These are phyloP conservation scores for Zosterops lateralis DNA, from an alignment of 2,113 vertebrate species.

Conservation along the genomic window DNA sequence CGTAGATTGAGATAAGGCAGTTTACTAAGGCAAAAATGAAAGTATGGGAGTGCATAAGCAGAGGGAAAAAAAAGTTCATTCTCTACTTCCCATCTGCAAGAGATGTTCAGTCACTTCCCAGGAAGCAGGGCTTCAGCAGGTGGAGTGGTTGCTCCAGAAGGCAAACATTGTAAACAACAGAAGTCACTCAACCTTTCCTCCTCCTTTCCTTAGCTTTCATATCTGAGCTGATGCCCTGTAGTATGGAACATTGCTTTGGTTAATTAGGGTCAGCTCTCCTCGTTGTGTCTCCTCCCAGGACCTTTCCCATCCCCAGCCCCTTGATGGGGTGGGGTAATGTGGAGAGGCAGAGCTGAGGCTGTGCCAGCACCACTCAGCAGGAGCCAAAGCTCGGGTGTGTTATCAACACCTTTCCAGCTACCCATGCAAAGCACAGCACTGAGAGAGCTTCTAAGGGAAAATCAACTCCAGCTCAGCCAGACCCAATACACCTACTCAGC, in stretches of 20 bases:
- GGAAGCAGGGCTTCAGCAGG: not conserved
- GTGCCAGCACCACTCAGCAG: not conserved
- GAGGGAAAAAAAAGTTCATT: not conserved
- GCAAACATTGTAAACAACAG: not conserved
- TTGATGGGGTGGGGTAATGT: not conserved
- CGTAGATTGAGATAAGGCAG: not conserved
- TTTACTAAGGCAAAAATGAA: not conserved
- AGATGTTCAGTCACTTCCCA: not conserved
- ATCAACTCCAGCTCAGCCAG: not conserved
- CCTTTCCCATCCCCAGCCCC: not conserved
- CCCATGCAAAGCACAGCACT: not conserved
- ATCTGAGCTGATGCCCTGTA: accelerated
- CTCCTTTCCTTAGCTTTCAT: not conserved
- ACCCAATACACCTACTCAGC: not conserved
- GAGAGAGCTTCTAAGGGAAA: not conserved
- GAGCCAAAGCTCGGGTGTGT: not conserved
- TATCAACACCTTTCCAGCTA: not conserved
- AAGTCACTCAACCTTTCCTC: not conserved
- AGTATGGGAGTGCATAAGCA: not conserved
- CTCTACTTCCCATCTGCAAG: not conserved
- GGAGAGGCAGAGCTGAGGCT: not conserved
- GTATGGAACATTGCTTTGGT: not conserved
- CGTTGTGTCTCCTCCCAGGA: not conserved
- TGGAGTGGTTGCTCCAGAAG: not conserved
- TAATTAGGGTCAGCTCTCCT: not conserved